Evolutionary conservation across 2,888 invertebrate genomes (phyloP).

Genomic region (Drosophila trichaetosa): DNA sequence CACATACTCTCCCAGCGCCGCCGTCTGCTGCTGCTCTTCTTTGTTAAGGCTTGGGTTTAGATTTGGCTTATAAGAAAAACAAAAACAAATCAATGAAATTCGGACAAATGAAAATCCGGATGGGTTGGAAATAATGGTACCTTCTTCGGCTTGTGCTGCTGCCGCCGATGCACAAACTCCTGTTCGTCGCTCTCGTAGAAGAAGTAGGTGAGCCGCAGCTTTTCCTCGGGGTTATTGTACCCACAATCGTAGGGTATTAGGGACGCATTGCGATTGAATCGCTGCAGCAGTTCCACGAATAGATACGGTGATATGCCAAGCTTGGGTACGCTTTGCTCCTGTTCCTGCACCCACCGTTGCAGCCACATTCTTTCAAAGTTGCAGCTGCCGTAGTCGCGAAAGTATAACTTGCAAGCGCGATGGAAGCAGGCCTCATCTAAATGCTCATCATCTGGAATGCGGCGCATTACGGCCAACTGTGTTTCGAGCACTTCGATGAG

Average conservation of each 20-base stretch:
- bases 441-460: constrained; percentile 22
- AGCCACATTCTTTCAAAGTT: background rate
- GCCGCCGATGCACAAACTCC: constrained; percentile 19
- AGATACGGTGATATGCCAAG: constrained; percentile 78
- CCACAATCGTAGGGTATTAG: constrained; percentile 75
- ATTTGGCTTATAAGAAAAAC: background rate
- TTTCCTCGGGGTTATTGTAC: constrained; percentile 64
- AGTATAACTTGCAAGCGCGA: constrained; percentile 66
- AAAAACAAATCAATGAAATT: background rate
- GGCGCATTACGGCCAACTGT: constrained; percentile 74
- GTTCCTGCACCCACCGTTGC: constrained; percentile 19
- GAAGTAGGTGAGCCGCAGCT: constrained; percentile 78
- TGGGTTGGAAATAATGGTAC: background rate
- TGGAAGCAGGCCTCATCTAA: constrained; percentile 30
- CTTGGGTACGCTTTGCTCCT: constrained; percentile 70
- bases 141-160: background rate
- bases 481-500: constrained; percentile 81
- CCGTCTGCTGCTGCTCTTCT: background rate
- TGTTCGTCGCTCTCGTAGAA: constrained; percentile 72
- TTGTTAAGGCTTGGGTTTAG: background rate
- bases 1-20: constrained; percentile 43
- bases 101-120: too few relatives aligned
- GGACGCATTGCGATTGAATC: constrained; percentile 69
- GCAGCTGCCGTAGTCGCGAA: constrained; percentile 26
- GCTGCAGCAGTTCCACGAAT: constrained; percentile 65